Percentiles rank a stretch among this genome's conserved stretches.
Evolutionary conservation across 2,113 vertebrate species (phyloP).

Genomic region (Phalacrocorax pelagicus): DNA sequence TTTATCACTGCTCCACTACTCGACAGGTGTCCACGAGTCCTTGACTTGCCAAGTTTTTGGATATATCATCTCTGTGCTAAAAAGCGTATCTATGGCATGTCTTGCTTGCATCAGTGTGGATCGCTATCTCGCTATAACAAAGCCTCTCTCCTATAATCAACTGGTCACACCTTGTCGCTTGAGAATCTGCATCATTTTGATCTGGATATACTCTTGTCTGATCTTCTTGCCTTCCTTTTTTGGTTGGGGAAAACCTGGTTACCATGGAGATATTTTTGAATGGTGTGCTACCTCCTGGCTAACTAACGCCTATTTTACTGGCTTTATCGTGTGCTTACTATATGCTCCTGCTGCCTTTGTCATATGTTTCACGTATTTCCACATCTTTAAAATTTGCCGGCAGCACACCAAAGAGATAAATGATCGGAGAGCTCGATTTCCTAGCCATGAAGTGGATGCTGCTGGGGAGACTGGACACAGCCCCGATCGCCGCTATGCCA

Average conservation of each 20-base stretch:
- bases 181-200: slow-evolving; percentile 90
- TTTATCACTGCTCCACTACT: slow-evolving; percentile 93
- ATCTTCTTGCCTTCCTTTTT: slow-evolving; percentile 97
- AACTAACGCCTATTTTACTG: slow-evolving; percentile 94
- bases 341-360: slow-evolving; percentile 95
- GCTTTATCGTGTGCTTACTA: slow-evolving; percentile 95
- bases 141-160: slow-evolving; percentile 96
- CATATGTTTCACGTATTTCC: slow-evolving; percentile 98
- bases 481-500: slow-evolving; percentile 92
- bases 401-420: slow-evolving; percentile 98
- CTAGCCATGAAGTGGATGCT: slow-evolving; percentile 89
- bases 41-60: slow-evolving; percentile 95
- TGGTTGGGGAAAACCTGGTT: slow-evolving; percentile 98
- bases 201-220: slow-evolving; percentile 94
- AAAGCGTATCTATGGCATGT: slow-evolving; percentile 98
- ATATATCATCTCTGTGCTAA: slow-evolving; percentile 96
- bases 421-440: slow-evolving; percentile 91
- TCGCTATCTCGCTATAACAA: slow-evolving; percentile 96
- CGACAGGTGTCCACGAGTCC: slow-evolving; percentile 91
- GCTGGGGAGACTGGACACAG: slow-evolving; percentile 86
- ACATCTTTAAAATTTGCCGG: slow-evolving; percentile 98
- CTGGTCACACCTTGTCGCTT: slow-evolving; percentile 96
- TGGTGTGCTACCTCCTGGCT: slow-evolving; percentile 98
- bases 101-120: slow-evolving; percentile 97
- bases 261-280: slow-evolving; percentile 98